Base-by-base conservation (phyloP, 2,113 vertebrate species). In the Alectura lathami region DNA sequence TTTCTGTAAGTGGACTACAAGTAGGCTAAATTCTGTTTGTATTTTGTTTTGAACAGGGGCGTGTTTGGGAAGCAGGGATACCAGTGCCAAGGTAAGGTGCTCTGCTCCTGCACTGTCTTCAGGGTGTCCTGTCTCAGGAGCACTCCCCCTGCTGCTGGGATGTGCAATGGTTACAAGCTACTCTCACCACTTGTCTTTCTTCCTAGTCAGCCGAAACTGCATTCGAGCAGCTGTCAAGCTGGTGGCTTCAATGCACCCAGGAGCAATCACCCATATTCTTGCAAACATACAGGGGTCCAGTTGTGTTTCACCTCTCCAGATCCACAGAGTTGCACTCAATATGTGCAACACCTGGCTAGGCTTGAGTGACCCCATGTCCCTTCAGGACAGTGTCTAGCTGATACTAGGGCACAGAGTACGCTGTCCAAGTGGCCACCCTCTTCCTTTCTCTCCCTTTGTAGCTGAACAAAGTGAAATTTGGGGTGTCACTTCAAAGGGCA, bases 11-110 rank as follows among this genome's bases (percentile, higher is more conserved):
- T 1, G 6, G 17, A 63, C 40, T 80, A 38, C 22, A 26, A 38
- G 67, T 83, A 0, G 6, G 40, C 47, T 89, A 40, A 91, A 26
- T 53, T 27, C 45, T 51, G 21, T 60, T 84, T 8, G 0, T 88
- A 17, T 95, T 86, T 96, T 97, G 30, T 98, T 96, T 97, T 93
- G 48, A 77, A 88, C 97, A 99, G 99, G 99, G 99, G 99, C 64
- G 98, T 99, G 36, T 99, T 99, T 98, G 99, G 99, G 69, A 99
- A 99, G 92, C 99, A 99, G 89, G 99, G 99, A 66, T 99, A 99
- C 97, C 99, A 99, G 97, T 99, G 99, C 97, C 99, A 99, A 98
- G 98, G 99, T 99, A 98, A 95, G 85, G 48, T 75, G 63, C 69
- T 69, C 40, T 6, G 5, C 45, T 83, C n/a, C 50, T 70, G 54